Percentiles rank a stretch among this genome's conserved stretches.
phyloP scores from a whole-genome alignment of 2,888 invertebrate species.

The Alsophila aescularia region DNA sequence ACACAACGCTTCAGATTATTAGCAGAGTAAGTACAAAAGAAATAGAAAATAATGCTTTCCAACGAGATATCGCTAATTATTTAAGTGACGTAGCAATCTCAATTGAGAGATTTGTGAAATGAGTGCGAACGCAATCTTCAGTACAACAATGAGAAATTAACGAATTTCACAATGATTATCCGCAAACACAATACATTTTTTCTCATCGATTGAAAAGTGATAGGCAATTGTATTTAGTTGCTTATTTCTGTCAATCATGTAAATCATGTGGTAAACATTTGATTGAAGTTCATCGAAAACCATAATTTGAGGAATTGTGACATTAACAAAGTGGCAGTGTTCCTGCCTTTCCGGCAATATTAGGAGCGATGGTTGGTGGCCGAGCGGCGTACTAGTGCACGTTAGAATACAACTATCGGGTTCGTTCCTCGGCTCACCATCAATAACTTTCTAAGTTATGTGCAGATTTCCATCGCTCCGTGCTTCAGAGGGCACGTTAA shows the following conservation, averaged over 20 bases:
- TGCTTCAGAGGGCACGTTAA: too few species aligned
- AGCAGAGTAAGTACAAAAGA: background rate
- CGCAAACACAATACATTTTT: constrained; percentile 4
- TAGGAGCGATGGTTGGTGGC: too few species aligned
- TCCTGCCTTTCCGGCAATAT: too few species aligned
- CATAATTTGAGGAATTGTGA: background rate
- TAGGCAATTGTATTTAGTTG: background rate
- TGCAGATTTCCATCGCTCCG: too few species aligned
- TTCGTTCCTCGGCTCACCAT: too few species aligned
- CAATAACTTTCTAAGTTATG: too few species aligned
- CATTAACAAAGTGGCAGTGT: too few species aligned
- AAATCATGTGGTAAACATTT: too few species aligned
- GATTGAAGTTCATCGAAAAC: too few species aligned
- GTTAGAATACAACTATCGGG: too few species aligned
- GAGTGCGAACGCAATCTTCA: constrained; percentile 21
- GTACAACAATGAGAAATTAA: constrained; percentile 26
- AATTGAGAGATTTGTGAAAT: constrained; percentile 27
- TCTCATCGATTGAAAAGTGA: constrained; percentile 7
- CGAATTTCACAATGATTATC: constrained; percentile 24
- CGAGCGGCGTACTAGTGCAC: too few species aligned
- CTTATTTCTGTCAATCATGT: background rate
- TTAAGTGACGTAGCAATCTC: constrained; percentile 12
- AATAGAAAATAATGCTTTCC: constrained; percentile 15
- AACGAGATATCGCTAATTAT: constrained; percentile 14
- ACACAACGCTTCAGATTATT: background rate